These are phyloP conservation scores for Hydra vulgaris DNA, from an alignment of 30 jellyfish, hydroid and myxozoan genomes.

Conservation along the genomic window DNA sequence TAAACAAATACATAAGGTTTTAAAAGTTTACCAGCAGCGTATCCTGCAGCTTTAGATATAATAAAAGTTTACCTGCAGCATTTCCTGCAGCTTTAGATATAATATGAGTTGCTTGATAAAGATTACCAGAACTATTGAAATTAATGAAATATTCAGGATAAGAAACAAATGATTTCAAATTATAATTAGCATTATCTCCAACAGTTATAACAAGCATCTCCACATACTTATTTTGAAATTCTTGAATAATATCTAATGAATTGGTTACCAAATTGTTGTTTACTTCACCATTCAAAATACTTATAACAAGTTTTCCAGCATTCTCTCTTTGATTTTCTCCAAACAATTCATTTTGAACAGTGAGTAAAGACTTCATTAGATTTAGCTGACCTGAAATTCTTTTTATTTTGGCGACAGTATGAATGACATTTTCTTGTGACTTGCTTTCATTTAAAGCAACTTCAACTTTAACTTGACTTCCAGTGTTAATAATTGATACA, in stretches of 20 bases:
- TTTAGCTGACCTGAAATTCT: constrained; percentile 10
- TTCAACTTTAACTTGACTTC: constrained; percentile 17
- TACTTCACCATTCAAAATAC: constrained; percentile 26
- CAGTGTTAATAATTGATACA: constrained; percentile 25
- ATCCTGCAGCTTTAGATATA: constrained; percentile 6
- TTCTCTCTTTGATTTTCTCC: not conserved
- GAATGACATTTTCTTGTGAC: not conserved
- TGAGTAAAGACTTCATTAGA: not conserved
- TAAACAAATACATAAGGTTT: too few species aligned
- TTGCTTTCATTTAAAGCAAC: constrained; percentile 23
- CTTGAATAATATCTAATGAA: constrained; percentile 1
- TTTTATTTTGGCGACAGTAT: not conserved
- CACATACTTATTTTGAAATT: constrained; percentile 4
- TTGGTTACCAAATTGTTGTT: not conserved
- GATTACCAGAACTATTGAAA: not conserved
- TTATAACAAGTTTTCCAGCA: constrained; percentile 41
- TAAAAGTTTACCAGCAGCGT: not conserved
- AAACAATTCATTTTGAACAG: not conserved
- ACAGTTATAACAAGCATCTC: constrained; percentile 33
- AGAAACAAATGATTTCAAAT: constrained; percentile 18
- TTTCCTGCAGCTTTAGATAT: constrained; percentile 3
- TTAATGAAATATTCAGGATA: not conserved
- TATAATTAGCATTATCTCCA: constrained; percentile 25
- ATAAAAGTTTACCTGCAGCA: not conserved
- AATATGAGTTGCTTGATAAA: not conserved